Base-by-base conservation (phyloP, 2,797 vertebrate species). In the Dendrocincla fuliginosa region DNA sequence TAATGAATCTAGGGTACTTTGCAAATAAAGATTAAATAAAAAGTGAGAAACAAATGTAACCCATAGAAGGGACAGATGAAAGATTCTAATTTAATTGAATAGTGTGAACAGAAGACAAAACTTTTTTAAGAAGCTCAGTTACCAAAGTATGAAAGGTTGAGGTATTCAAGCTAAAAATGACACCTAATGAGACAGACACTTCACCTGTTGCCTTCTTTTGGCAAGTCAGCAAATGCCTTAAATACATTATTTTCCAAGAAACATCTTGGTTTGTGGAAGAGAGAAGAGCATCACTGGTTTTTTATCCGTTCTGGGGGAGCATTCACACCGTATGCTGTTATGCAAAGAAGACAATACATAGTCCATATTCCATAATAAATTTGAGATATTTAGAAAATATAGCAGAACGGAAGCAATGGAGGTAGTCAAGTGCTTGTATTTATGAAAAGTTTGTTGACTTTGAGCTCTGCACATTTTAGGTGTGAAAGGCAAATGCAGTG, bases 1-100 rank as follows among this genome's bases (percentile, higher is more conserved):
- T 77, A 77, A 59, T 60, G 57, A 93, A 67, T 94, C 78, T 23
- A 46, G 61, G 49, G 46, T 84, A 91, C 96, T 96, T 93, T 93
- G 53, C 60, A 94, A 95, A 84, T 88, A 91, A 87, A 70, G 71
- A 93, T 85, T 70, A 96, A 82, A 84, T 20, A 87, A 84, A 84
- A 77, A 80, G 14, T 55, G 24, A 87, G 81, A 92, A 95, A 87
- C 61, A 94, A 95, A 75, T 76, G n/a, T 33, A 90, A 96, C 1
- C 0, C 42, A 16, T 79, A 65, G 81, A 77, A 92, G 96, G 73
- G 78, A 87, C 61, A 89, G 64, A 77, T 85, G 64, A 96, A 87
- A 68, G 71, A 57, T 83, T 91, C 49, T 47, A n/a, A 61, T 68
- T 77, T 84, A 87, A 77, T 47, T 84, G 81, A 93, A 49, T 30